A percentile compares a stretch with the other conserved stretches of the same genome.
These are phyloP conservation scores for Timema cristinae DNA, from an alignment of 2,888 invertebrate genomes.

Conservation along the genomic window DNA sequence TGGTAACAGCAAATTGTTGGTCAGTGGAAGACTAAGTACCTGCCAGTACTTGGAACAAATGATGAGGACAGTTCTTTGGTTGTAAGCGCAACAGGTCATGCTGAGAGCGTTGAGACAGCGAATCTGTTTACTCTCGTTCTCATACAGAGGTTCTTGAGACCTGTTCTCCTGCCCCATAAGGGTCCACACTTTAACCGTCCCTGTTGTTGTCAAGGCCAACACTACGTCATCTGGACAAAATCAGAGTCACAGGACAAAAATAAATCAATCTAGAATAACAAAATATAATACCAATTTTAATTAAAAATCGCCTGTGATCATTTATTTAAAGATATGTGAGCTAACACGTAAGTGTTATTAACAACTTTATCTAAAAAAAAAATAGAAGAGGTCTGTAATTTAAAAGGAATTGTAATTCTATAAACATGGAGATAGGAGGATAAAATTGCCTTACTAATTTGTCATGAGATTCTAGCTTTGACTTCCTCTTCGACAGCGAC, in stretches of 20 bases:
- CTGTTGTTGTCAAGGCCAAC: conserved; percentile 90
- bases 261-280: conserved; percentile 10
- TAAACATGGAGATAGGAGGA: too few relatives aligned
- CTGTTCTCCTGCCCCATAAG: conserved; percentile 84
- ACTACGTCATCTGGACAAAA: conserved; percentile 78
- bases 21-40: conserved; percentile 34
- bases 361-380: too few relatives aligned
- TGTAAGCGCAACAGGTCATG: conserved; percentile 90
- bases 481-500: too few relatives aligned
- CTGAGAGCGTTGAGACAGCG: conserved; percentile 90
- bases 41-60: conserved; percentile 98
- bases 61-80: conserved; percentile 93
- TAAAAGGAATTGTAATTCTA: too few relatives aligned
- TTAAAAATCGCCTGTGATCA: too few relatives aligned
- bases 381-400: too few relatives aligned
- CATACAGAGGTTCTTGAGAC: conserved; percentile 83
- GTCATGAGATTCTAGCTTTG: too few relatives aligned
- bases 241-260: conserved; percentile 8
- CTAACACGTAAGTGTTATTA: too few relatives aligned
- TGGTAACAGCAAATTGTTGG: too few relatives aligned
- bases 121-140: conserved; percentile 96
- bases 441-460: too few relatives aligned
- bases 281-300: too few relatives aligned
- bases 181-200: conserved; percentile 97
- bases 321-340: too few relatives aligned